A percentile compares a stretch with the other conserved stretches of the same genome.
These are phyloP conservation scores for Trididemnum nubilum DNA, from an alignment of 23 tunicate species.

Conservation along the genomic window DNA sequence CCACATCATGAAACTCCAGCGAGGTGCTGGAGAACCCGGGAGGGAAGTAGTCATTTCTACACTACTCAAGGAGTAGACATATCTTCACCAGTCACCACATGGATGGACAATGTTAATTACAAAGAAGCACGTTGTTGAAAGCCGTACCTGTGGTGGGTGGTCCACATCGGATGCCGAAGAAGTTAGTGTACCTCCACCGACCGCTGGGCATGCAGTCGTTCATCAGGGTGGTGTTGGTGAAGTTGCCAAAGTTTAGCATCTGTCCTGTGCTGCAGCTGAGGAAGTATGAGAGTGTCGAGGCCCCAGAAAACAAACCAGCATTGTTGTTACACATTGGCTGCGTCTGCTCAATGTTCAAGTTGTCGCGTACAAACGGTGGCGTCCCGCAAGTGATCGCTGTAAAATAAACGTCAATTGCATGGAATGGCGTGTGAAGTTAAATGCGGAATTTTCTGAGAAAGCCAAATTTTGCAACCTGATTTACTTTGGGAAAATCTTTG, in stretches of 20 bases:
- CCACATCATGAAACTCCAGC: too few relatives aligned
- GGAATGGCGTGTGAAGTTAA: too few relatives aligned
- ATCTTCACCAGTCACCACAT: too few relatives aligned
- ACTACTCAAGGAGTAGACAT: too few relatives aligned
- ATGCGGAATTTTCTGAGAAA: too few relatives aligned
- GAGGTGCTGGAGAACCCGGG: too few relatives aligned
- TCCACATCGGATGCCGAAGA: slow-evolving; percentile 23
- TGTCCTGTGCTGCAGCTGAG: background rate
- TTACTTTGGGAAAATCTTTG: too few relatives aligned
- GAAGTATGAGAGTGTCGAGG: background rate
- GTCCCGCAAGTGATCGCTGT: background rate
- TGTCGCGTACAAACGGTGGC: background rate
- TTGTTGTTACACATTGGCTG: background rate
- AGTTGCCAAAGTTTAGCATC: background rate
- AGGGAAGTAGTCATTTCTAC: too few relatives aligned
- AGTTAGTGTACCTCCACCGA: slow-evolving; percentile 22
- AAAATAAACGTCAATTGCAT: too few relatives aligned
- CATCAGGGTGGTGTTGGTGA: background rate
- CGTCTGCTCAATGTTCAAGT: background rate
- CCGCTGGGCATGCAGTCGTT: slow-evolving; percentile 22
- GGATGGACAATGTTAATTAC: too few relatives aligned
- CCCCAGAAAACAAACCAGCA: background rate
- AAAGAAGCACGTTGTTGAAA: too few relatives aligned
- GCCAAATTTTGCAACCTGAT: too few relatives aligned
- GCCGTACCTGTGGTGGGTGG: background rate